A percentile compares a stretch with the other conserved stretches of the same genome.
Conservation (phyloP, 1,140 invertebrate species). For the Trachelipus rathkii region DNA sequence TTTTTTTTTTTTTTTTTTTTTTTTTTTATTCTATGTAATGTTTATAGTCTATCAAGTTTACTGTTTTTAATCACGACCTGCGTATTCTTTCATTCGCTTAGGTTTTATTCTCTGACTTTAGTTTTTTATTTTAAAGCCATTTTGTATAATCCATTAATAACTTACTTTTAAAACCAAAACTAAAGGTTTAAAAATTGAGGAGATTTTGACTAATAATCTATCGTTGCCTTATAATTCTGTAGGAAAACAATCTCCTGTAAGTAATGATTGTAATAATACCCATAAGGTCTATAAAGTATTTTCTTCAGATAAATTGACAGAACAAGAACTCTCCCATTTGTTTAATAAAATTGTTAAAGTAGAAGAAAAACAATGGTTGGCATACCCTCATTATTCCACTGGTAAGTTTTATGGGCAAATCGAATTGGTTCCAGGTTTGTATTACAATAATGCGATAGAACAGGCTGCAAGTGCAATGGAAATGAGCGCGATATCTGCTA, state of each 20-base stretch:
- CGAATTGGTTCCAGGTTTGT: conserved; percentile 57
- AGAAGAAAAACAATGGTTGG: conserved; percentile 10
- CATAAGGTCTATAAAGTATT: conserved; percentile 60
- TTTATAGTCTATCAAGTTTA: no score
- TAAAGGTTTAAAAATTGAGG: conserved; percentile 47
- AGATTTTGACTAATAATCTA: conserved; percentile 56
- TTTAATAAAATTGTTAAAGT: conserved; percentile 53
- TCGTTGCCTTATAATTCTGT: conserved; percentile 52
- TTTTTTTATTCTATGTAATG: no score
- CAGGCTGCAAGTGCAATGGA: conserved; percentile 67
- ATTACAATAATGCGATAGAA: conserved; percentile 65
- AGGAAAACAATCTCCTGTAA: conserved; percentile 52
- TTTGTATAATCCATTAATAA: no score
- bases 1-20: no score
- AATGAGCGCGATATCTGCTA: conserved; percentile 63
- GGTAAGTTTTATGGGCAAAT: conserved; percentile 50
- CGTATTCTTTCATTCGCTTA: no score
- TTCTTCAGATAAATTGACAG: conserved; percentile 53
- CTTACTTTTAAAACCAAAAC: conserved; percentile 52
- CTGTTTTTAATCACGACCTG: no score
- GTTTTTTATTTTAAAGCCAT: no score
- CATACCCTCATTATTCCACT: conserved; percentile 46
- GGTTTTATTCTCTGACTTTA: no score
- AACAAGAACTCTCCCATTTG: conserved; percentile 53
- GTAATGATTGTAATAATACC: conserved; percentile 35